These are phyloP conservation scores for Ornithoptera priamus DNA, from an alignment of 2,888 invertebrate genomes.

Conservation along the genomic window DNA sequence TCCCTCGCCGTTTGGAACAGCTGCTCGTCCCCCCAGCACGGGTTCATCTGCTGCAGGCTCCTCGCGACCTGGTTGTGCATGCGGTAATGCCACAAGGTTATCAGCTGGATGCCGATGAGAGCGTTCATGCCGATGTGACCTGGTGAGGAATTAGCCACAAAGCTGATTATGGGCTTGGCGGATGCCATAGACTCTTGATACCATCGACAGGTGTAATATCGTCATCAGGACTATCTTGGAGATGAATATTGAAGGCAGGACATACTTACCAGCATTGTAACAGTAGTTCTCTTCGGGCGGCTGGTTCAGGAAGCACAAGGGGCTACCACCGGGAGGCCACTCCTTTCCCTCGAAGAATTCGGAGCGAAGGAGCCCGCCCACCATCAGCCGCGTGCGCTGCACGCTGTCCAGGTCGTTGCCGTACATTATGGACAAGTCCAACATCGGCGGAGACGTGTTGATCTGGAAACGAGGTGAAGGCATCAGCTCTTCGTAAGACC, in stretches of 20 bases:
- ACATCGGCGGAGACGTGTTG: constrained; percentile 46
- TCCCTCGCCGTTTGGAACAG: constrained; percentile 87
- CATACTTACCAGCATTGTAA: constrained; percentile 41
- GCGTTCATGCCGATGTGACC: constrained; percentile 34
- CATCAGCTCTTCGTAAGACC: background rate
- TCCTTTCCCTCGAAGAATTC: constrained; percentile 42
- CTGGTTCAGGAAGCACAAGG: constrained; percentile 35
- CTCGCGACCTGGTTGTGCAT: constrained; percentile 90
- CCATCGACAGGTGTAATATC: too few species aligned
- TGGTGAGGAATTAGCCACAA: background rate
- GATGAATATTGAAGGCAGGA: background rate
- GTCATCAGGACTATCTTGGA: too few species aligned
- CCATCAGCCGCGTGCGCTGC: constrained; percentile 32
- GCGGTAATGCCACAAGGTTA: constrained; percentile 58
- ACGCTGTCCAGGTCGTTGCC: constrained; percentile 36
- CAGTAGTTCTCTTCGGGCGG: constrained; percentile 44
- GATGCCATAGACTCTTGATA: too few species aligned
- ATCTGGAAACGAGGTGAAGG: constrained; percentile 35
- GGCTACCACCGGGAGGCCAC: constrained; percentile 26
- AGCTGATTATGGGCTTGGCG: too few species aligned
- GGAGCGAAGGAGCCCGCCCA: constrained; percentile 40
- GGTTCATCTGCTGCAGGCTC: constrained; percentile 84
- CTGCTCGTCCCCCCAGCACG: constrained; percentile 92
- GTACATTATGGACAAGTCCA: constrained; percentile 46
- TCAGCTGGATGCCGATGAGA: constrained; percentile 40